Conservation (phyloP, 2,113 vertebrate species). For the Azemiops feae region DNA sequence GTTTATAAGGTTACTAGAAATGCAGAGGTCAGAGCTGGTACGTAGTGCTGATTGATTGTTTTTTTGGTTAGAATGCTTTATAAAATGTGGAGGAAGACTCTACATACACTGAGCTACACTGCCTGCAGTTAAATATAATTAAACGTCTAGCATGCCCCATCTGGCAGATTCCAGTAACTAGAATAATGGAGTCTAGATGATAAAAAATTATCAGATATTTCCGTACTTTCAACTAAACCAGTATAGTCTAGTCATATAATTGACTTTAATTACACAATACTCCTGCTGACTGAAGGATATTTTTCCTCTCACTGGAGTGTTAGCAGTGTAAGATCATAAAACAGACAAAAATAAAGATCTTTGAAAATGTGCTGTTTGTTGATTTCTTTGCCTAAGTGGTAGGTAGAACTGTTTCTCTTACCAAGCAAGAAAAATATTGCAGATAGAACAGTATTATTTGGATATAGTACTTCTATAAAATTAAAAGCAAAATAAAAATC, state of each 20-base stretch:
- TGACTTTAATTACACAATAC: conserved; percentile 36
- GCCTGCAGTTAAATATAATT: conserved; percentile 9
- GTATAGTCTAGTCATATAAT: conserved; percentile 33
- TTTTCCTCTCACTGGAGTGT: conserved; percentile 39
- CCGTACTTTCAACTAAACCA: conserved; percentile 45
- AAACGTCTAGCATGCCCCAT: background rate
- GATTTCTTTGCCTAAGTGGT: conserved; percentile 29
- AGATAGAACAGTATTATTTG: background rate
- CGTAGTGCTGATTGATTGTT: background rate
- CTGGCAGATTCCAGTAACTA: background rate
- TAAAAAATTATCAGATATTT: conserved; percentile 20
- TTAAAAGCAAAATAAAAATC: conserved; percentile 21
- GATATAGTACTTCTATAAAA: background rate
- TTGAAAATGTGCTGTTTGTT: conserved; percentile 7
- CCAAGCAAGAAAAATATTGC: conserved; percentile 11
- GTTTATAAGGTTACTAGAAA: background rate
- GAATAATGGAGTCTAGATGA: background rate
- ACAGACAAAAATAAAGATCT: conserved; percentile 47
- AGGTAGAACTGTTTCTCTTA: background rate
- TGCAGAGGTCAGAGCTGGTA: background rate
- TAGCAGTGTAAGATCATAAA: conserved; percentile 39
- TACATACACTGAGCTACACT: conserved; percentile 6
- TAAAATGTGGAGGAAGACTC: background rate
- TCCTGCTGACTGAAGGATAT: conserved; percentile 41
- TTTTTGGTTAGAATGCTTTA: background rate